These are phyloP conservation scores for Streptopelia turtur DNA, from an alignment of 2,797 vertebrate species.

Conservation along the genomic window DNA sequence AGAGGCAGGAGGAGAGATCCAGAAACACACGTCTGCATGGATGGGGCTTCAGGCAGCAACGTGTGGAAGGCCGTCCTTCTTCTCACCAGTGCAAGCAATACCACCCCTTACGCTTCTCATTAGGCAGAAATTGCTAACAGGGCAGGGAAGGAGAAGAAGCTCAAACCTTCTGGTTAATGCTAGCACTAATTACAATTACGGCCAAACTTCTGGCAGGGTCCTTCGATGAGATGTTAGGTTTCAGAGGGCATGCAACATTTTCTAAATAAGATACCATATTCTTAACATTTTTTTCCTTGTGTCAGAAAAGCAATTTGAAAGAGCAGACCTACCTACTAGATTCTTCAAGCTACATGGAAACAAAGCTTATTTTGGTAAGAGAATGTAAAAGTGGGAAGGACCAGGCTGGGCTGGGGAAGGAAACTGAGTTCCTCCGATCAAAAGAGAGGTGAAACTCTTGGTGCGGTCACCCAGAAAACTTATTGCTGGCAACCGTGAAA, in stretches of 20 bases:
- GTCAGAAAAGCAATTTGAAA: conserved; percentile 5
- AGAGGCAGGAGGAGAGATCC: not conserved
- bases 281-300: not conserved
- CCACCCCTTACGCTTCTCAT: not conserved
- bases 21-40: not conserved
- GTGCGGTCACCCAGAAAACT: not conserved
- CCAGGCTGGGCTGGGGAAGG: not conserved
- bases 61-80: not conserved
- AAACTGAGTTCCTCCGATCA: not conserved
- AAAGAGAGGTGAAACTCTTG: not conserved
- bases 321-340: not conserved
- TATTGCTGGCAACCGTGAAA: not conserved
- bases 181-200: not conserved
- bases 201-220: not conserved
- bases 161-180: not conserved
- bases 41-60: not conserved
- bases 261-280: not conserved
- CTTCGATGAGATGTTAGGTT: not conserved
- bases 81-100: not conserved
- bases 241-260: not conserved
- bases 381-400: not conserved
- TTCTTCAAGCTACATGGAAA: not conserved
- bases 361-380: not conserved
- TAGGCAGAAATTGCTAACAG: not conserved
- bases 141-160: not conserved